A percentile compares a stretch with the other conserved stretches of the same genome.
Conservation (phyloP, 2,888 invertebrate genomes). For the Ennomos quercinarius region DNA sequence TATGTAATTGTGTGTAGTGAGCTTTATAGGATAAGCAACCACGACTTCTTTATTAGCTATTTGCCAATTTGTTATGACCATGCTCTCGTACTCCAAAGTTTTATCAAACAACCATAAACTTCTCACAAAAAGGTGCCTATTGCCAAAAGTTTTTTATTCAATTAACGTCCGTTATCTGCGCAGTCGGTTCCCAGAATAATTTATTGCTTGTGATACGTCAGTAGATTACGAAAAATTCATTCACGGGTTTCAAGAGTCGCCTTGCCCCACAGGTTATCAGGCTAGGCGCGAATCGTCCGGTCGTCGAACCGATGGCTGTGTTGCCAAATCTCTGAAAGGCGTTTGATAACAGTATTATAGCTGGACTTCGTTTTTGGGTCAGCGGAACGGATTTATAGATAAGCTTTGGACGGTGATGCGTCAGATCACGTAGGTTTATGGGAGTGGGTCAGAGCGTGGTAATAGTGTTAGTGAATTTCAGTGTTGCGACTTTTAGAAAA, state of each 20-base stretch:
- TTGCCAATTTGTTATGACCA: too few relatives aligned
- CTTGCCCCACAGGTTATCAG: constrained; percentile 37
- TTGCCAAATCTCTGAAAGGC: constrained; percentile 58
- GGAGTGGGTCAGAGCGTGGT: constrained; percentile 23
- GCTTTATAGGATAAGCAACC: too few relatives aligned
- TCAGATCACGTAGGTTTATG: constrained; percentile 29
- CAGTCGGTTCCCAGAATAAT: constrained; percentile 31
- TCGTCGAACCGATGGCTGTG: constrained; percentile 38
- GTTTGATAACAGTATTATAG: constrained; percentile 41
- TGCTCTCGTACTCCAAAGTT: too few relatives aligned
- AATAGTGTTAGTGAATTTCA: not conserved
- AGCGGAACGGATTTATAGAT: constrained; percentile 51
- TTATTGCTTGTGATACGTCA: constrained; percentile 31
- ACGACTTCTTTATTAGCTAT: too few relatives aligned
- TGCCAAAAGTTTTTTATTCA: constrained; percentile 23
- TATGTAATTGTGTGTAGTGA: too few relatives aligned
- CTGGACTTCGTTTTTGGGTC: constrained; percentile 46
- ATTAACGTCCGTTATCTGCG: constrained; percentile 19
- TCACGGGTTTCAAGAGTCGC: constrained; percentile 30
- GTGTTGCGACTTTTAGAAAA: not conserved
- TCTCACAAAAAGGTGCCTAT: not conserved
- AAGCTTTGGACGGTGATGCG: constrained; percentile 38
- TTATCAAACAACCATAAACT: too few relatives aligned
- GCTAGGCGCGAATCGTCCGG: constrained; percentile 27
- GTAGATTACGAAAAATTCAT: constrained; percentile 42